Evolutionary conservation across 2,797 vertebrate species (phyloP), one percentile per base, ranked within the genome.

Genomic region (Tapirus indicus): DNA sequence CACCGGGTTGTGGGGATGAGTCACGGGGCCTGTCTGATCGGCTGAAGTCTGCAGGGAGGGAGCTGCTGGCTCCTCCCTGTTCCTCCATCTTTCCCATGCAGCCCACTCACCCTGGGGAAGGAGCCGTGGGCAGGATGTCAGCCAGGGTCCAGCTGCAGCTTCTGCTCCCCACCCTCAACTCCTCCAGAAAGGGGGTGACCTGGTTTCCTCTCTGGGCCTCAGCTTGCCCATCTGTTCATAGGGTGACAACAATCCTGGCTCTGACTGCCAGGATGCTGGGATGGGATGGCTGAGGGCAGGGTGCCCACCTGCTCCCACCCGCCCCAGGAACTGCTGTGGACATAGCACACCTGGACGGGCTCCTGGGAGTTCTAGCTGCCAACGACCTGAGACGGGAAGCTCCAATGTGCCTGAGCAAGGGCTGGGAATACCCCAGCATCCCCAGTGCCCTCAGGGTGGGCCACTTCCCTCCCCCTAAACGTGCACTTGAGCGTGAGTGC

Each of bases 211-310:
- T 58, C 71, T 58, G 62, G 58, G 32, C 80, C 80, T 96, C 35
- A 47, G 18, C 83, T 88, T 92, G 41, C 25, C 74, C 44, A 18
- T 72, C 69, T 88, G 47, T 94, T 92, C 74, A 83, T 92, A 80
- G 25, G 16, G 27, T 14, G 47, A 27, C 66, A 52, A 9, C 17
- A 56, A 9, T 29, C 44, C 52, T 66, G 66, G 38, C 60, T 77
- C 66, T 25, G 32, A 38, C 49, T 44, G 47, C 44, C 35, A 29
- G 69, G 44, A 29, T n/a, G 44, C 62, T 2, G 11, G 32, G 32
- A 35, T 56, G 21, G 11, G 18, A 41, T 62, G n/a, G 32, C 78
- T 60, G 16, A 4, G 13, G 54, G 2, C 18, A 32, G 23, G 54
- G 29, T 7, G 7, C 7, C 47, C 58, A 29, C 35, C 44, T 74